A percentile compares a stretch with the other conserved stretches of the same genome.
phyloP scores from a whole-genome alignment of 2,113 vertebrate species.

The Prionailurus bengalensis region DNA sequence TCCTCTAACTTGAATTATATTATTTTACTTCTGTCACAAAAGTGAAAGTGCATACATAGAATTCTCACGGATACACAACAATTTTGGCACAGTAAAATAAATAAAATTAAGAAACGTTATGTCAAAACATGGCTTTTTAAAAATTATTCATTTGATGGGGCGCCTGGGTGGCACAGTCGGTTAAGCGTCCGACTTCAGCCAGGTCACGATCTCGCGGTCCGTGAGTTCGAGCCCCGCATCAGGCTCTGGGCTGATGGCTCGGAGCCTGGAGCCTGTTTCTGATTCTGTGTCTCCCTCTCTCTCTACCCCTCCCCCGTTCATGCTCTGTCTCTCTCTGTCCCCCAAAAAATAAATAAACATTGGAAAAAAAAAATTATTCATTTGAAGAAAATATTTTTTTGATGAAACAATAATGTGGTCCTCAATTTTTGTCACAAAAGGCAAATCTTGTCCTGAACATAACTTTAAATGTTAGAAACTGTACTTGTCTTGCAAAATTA shows the following conservation, averaged over 20 bases:
- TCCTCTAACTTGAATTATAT: conserved; percentile 52
- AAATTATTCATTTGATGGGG: not conserved
- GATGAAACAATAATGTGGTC: not conserved
- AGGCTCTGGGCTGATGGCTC: too few relatives aligned
- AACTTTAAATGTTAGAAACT: conserved; percentile 35
- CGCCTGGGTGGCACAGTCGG: too few relatives aligned
- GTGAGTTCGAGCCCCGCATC: too few relatives aligned
- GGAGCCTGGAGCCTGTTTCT: too few relatives aligned
- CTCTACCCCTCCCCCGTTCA: too few relatives aligned
- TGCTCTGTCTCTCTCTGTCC: too few relatives aligned
- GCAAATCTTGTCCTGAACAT: not conserved
- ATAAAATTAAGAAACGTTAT: conserved; percentile 52
- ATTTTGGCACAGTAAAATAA: not conserved
- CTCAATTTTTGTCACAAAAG: conserved; percentile 11
- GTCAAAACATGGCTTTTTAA: not conserved
- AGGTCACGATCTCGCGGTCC: too few relatives aligned
- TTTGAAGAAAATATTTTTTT: conserved; percentile 58
- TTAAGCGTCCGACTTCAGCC: too few relatives aligned
- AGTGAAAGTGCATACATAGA: conserved; percentile 35
- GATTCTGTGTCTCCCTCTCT: too few relatives aligned
- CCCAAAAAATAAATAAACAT: too few relatives aligned
- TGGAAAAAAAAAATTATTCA: not conserved
- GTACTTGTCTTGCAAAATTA: not conserved
- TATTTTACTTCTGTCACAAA: conserved; percentile 35
- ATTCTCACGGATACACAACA: not conserved